phyloP scores from a whole-genome alignment of 2,113 vertebrate genomes.

The Colossoma macropomum region DNA sequence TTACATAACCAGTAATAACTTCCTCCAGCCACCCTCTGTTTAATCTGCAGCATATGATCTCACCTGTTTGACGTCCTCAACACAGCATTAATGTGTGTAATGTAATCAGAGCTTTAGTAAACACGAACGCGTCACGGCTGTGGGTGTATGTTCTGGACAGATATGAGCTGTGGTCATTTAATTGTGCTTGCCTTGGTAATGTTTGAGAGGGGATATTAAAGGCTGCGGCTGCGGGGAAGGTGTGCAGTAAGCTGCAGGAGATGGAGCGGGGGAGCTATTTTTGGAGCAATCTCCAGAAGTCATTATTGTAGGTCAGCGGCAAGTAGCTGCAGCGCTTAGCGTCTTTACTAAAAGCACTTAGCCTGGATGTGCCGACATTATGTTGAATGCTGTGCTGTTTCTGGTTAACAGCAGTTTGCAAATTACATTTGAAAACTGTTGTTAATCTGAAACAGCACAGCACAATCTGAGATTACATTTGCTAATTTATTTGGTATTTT shows the following conservation, averaged over 20 bases:
- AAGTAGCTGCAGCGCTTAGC: slow-evolving; percentile 14
- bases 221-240: slow-evolving; percentile 20
- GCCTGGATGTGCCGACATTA: neutral
- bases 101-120: neutral
- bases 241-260: slow-evolving; percentile 59
- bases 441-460: too few species aligned
- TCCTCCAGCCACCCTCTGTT: neutral
- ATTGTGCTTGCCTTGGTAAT: slow-evolving; percentile 12
- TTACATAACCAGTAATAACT: slow-evolving; percentile 38
- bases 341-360: neutral
- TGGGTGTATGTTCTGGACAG: neutral
- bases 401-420: neutral
- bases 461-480: too few species aligned
- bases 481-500: too few species aligned
- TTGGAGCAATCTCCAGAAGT: slow-evolving; percentile 59
- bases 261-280: slow-evolving; percentile 56
- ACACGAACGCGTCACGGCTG: neutral
- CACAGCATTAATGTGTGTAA: neutral
- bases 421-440: too few species aligned
- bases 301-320: slow-evolving; percentile 44
- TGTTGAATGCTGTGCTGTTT: neutral
- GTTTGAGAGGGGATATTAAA: neutral
- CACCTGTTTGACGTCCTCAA: slow-evolving; percentile 32
- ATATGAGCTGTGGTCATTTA: neutral
- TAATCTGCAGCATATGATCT: slow-evolving; percentile 51